Evolutionary conservation across 2,113 vertebrate genomes (phyloP).

Genomic region (chimpanzee (Pan troglodytes)): DNA sequence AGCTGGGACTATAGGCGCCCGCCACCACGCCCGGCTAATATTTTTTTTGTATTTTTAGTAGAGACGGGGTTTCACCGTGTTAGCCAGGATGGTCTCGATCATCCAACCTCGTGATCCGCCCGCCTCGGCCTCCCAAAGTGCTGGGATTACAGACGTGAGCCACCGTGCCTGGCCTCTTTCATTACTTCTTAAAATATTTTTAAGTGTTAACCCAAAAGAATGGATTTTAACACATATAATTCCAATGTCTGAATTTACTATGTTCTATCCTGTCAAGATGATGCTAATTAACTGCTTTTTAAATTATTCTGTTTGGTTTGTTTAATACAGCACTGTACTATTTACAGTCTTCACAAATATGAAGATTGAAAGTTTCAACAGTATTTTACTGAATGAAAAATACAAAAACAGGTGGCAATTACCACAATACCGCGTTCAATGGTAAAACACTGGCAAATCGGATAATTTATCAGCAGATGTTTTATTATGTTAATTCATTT

Average conservation of each 20-base stretch:
- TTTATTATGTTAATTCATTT: conserved; percentile 39
- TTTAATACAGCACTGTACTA: conserved; percentile 24
- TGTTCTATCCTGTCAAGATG: not conserved
- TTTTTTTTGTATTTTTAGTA: no score
- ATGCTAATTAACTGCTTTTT: conserved; percentile 10
- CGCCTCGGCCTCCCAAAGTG: no score
- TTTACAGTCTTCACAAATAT: conserved; percentile 36
- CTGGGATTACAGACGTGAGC: no score
- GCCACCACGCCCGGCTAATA: no score
- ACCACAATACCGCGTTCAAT: conserved; percentile 16
- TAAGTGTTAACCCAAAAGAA: not conserved
- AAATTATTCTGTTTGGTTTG: conserved; percentile 45
- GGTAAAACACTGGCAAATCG: conserved; percentile 47
- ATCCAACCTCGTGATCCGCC: no score
- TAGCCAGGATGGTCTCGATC: no score
- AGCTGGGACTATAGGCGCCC: no score
- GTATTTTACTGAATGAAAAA: conserved; percentile 32
- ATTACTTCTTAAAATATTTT: not conserved
- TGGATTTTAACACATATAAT: not conserved
- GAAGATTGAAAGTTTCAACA: conserved; percentile 25
- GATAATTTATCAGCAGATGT: conserved; percentile 38
- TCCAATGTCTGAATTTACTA: not conserved
- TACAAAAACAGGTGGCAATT: conserved; percentile 52
- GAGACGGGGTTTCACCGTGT: no score
- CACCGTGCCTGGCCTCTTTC: not conserved